These are phyloP conservation scores for Mythimna lalbum DNA, from an alignment of 2,888 invertebrate species.

Conservation along the genomic window DNA sequence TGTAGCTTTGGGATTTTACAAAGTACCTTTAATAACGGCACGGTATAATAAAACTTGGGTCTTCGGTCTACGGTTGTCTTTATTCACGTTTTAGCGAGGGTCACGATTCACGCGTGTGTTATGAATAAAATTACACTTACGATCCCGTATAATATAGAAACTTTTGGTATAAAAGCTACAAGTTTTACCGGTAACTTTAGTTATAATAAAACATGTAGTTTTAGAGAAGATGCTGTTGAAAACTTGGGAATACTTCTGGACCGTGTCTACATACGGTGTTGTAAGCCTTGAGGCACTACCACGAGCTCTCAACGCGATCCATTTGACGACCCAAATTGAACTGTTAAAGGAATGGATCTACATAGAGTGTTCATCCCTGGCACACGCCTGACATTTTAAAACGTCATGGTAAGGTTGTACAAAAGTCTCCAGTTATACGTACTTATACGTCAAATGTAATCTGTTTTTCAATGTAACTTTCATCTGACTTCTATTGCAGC, in stretches of 20 bases:
- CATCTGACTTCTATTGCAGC: neutral
- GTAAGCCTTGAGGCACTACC: neutral
- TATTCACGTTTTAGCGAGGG: conserved; percentile 20
- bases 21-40: conserved; percentile 29
- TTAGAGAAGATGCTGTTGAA: neutral
- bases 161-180: conserved; percentile 24
- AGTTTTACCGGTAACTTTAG: conserved; percentile 12
- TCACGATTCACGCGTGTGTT: conserved; percentile 34
- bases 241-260: neutral
- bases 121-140: conserved; percentile 38
- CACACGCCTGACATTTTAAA: too few relatives aligned
- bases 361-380: too few relatives aligned
- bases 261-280: neutral
- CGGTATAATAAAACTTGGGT: conserved; percentile 24
- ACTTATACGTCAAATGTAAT: neutral
- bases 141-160: conserved; percentile 3
- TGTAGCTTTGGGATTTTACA: conserved; percentile 13
- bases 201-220: neutral
- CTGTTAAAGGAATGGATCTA: too few relatives aligned
- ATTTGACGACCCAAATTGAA: too few relatives aligned
- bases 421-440: too few relatives aligned
- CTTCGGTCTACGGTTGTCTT: conserved; percentile 14
- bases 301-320: too few relatives aligned
- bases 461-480: neutral
- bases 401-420: too few relatives aligned